Evolutionary conservation across 1,140 invertebrate genomes (phyloP), one percentile per base, ranked within the genome.

Genomic region (Drosophila jambulina): DNA sequence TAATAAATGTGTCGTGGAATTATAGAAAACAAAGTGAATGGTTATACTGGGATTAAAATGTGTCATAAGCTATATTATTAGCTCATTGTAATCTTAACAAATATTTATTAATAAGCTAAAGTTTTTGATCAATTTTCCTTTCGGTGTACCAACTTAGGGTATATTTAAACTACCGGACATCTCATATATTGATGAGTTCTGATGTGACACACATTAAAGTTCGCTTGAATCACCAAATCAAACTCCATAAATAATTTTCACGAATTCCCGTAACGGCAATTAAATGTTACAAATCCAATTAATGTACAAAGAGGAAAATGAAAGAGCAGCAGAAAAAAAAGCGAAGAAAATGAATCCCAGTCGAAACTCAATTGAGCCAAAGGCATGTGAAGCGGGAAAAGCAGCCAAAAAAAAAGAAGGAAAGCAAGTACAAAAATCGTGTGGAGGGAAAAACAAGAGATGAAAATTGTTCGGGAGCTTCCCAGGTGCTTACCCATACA

Each of bases 261-360:
- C 42, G 21, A 21, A 53, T 56, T 60, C 69, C 71, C 82, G 49
- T 54, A 72, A 19, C 57, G 63, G 68, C 82, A 86, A 85, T 85
- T 85, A 78, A 85, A 70, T 65, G 75, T 45, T 13, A 49, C 56
- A 71, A 78, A 82, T 82, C 75, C 78, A 82, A 86, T 86, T 85
- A 75, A 80, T 82, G 74, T 70, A 40, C 23, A 61, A 78, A 53
- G 21, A 59, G 23, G 17, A 36, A 57, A 48, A 61, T 40, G 29
- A 43, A 36, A 40, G 17, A 38, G 21, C n/a, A 19, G 21, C 27
- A 27, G 19, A 15, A 48, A 48, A 36, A 34, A 36, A 32, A n/a
- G 15, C 12, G 15, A 9, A n/a, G 51, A 56, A 38, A 32, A 56
- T 43, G 62, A 69, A 65, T 45, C 15, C 21, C 57, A 57, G 61